phyloP scores from a whole-genome alignment of 1,140 invertebrate genomes.

The Heliconius hermathena region DNA sequence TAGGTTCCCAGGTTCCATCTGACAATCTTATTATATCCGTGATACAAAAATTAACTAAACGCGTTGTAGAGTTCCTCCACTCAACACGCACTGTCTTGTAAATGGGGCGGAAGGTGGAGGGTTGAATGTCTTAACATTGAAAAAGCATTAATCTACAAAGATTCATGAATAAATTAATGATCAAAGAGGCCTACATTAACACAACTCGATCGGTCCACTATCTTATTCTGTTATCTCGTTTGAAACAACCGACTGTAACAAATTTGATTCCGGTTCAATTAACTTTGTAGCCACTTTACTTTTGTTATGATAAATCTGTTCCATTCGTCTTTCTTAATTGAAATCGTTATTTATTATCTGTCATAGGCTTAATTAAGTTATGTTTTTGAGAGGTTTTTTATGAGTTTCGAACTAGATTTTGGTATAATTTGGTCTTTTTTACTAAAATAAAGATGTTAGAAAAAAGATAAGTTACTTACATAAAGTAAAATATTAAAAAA shows the following conservation, averaged over 20 bases:
- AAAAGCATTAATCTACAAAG: background rate
- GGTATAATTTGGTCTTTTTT: background rate
- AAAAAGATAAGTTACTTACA: no score
- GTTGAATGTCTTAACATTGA: no score
- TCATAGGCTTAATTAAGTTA: background rate
- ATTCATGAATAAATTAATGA: constrained; percentile 2
- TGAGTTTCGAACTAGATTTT: background rate
- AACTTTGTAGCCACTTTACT: constrained; percentile 30
- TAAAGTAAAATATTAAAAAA: no score
- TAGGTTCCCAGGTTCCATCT: no score
- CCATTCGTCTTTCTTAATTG: constrained; percentile 29
- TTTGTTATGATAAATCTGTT: constrained; percentile 33
- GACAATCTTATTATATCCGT: no score
- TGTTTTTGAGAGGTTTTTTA: background rate
- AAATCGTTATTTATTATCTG: constrained; percentile 30
- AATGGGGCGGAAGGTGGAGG: no score
- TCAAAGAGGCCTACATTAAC: background rate
- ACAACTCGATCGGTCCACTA: background rate
- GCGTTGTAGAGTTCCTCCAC: no score
- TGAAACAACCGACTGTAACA: constrained; percentile 30
- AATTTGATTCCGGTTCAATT: constrained; percentile 37
- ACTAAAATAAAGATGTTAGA: no score
- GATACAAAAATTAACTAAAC: no score
- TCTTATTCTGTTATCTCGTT: constrained; percentile 17
- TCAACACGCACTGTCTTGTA: no score